Evolutionary conservation across 2,113 vertebrate species (phyloP), one percentile per base, ranked within the genome.

Genomic region (Dendrocopos noguchii): DNA sequence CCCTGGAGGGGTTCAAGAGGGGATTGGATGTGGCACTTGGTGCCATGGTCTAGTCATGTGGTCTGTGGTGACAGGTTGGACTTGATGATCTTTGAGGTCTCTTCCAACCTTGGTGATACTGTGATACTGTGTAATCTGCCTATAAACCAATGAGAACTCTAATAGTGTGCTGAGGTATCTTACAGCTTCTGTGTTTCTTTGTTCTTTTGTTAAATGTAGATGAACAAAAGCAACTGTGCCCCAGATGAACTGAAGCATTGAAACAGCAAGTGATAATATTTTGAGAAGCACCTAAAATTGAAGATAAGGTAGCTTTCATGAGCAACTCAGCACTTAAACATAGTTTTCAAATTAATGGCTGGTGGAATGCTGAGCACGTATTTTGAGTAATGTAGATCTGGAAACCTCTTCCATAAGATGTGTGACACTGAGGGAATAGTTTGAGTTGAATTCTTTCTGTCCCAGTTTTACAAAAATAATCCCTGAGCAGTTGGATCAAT

Each of bases 281-380:
- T 90, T 88, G 87, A 50, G 81, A 93, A 91, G 46, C 31, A 87
- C 17, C 59, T 90, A 61, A 76, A 82, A 86, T 10, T 65, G 85
- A 88, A 91, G 83, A 55, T 16, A 59, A 61, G 6, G 55, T 91
- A 61, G 64, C n/a, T 87, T 65, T 73, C 63, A 27, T 17, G 34
- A 86, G 85, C 59, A 80, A 14, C 68, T 80, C 56, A 80, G 66
- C 63, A 60, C 63, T 88, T 94, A 87, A 80, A 64, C n/a, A 14
- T 34, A 91, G 50, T 20, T 72, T 83, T 80, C 72, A 91, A 94
- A 77, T 87, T 74, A 71, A 80, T 1, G 0, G 77, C 46, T 92
- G 21, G 17, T 71, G 50, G 74, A 87, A 91, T 12, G 36, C 57
- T 90, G 67, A 74, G 44, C 29, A 6, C 68, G 24, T 88, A 53